Evolutionary conservation across 2,113 vertebrate species (phyloP), one percentile per base, ranked within the genome.

Genomic region (Myiagra hebetior): DNA sequence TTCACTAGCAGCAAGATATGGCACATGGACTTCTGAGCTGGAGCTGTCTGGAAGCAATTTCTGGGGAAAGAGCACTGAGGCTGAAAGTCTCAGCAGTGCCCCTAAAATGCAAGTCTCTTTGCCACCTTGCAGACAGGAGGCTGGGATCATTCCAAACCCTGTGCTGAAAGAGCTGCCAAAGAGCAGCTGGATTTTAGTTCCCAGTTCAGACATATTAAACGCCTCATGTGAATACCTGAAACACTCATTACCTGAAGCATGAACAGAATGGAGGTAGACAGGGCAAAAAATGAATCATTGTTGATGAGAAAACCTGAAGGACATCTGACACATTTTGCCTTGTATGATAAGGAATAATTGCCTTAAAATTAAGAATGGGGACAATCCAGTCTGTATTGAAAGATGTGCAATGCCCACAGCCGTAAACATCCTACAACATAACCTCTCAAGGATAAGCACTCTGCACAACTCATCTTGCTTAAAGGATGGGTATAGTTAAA

Each of bases 1-100:
- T 75, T 60, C 76, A 73, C 30, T 17, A 42, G 55, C 42, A 73
- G 56, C 26, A 77, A 91, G 75, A 68, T 6, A 33, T 1, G 14
- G 62, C 62, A 87, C 3, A 1, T 0, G 23, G 20, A 46, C 16
- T 57, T 60, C 65, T 47, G 9, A 0, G 0, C 65, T 39, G 47
- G 63, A 88, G 55, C 46, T 42, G n/a, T 33, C 55, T 52, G 39
- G 41, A 62, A 88, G 75, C 53, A 59, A 28, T 28, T 85, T 63
- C 77, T 79, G n/a, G 12, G 19, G 31, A 16, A 47, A 70, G 31
- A 86, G 31, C 16, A 80, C 44, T 37, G 26, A 56, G 35, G 49
- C 82, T 88, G 53, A 52, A 53, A 46, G n/a, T 49, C 41, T 44
- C 63, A 89, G 42, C 39, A 89, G 31, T 20, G 33, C 15, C 78